A percentile compares a stretch with the other conserved stretches of the same genome.
phyloP scores from a whole-genome alignment of 1,140 invertebrate species.

The Charaxes varanes region DNA sequence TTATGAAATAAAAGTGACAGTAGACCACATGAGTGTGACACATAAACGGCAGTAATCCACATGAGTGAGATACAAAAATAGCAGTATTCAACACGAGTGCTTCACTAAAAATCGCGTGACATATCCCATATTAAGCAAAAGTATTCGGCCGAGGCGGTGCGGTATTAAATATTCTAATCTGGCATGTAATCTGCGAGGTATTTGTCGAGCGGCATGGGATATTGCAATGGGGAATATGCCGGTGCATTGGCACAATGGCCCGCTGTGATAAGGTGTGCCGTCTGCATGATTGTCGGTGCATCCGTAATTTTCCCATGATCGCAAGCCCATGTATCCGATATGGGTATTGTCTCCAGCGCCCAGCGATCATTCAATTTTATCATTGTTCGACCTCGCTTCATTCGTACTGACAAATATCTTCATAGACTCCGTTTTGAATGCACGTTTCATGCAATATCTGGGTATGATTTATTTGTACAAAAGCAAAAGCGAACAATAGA shows the following conservation, averaged over 20 bases:
- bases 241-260: constrained; percentile 40
- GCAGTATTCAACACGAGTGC: too few species aligned
- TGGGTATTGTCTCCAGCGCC: constrained; percentile 22
- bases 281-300: constrained; percentile 35
- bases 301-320: constrained; percentile 50
- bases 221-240: constrained; percentile 44
- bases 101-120: constrained; percentile 9
- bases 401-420: constrained; percentile 5
- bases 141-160: constrained; percentile 1
- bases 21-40: too few species aligned
- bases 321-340: constrained; percentile 23
- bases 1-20: too few species aligned
- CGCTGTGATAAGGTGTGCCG: constrained; percentile 36
- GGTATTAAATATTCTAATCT: constrained; percentile 41
- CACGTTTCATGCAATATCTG: too few species aligned
- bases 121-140: constrained; percentile 16
- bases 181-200: constrained; percentile 41
- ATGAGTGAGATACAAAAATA: too few species aligned
- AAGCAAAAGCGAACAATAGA: too few species aligned
- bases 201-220: constrained; percentile 49
- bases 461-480: too few species aligned
- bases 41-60: too few species aligned
- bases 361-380: constrained; percentile 34
- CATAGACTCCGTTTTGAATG: too few species aligned
- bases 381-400: constrained; percentile 6